Percentiles rank a stretch among this genome's conserved stretches.
Evolutionary conservation across 2,888 invertebrate species (phyloP).

Genomic region (Stenolophus ochropezus): DNA sequence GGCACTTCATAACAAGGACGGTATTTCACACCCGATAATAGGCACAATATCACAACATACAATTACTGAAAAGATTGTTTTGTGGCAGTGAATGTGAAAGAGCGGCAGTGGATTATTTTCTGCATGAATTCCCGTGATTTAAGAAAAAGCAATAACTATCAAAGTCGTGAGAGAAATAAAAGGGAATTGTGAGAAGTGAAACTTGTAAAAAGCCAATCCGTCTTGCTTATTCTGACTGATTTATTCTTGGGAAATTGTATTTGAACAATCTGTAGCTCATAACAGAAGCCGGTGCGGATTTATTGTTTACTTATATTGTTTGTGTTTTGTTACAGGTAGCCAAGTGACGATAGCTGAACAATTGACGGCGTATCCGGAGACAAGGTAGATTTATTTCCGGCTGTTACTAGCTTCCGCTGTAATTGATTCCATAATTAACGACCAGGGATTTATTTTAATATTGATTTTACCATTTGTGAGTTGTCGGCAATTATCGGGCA

Average conservation of each 20-base stretch:
- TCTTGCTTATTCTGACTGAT: constrained; percentile 58
- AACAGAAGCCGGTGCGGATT: not conserved
- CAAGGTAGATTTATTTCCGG: not conserved
- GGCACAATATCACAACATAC: too few species aligned
- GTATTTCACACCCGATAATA: too few species aligned
- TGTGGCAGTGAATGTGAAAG: too few species aligned
- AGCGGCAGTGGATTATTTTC: constrained; percentile 49
- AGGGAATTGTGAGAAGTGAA: constrained; percentile 53
- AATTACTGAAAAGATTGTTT: too few species aligned
- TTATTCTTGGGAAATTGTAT: constrained; percentile 53
- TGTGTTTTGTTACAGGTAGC: not conserved
- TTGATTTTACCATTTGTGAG: not conserved
- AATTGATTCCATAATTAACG: not conserved
- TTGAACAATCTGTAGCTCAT: constrained; percentile 19
- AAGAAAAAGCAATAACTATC: constrained; percentile 60
- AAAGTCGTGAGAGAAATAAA: constrained; percentile 60
- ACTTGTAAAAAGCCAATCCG: constrained; percentile 57
- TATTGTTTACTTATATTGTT: not conserved
- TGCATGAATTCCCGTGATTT: constrained; percentile 57
- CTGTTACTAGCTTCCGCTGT: not conserved
- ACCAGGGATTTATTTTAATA: not conserved
- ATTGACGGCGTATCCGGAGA: not conserved
- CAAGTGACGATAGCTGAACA: not conserved
- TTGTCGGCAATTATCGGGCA: not conserved
- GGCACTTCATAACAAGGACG: too few species aligned